Evolutionary conservation across 2,113 vertebrate genomes (phyloP).

Genomic region (Cyanoderma ruficeps): DNA sequence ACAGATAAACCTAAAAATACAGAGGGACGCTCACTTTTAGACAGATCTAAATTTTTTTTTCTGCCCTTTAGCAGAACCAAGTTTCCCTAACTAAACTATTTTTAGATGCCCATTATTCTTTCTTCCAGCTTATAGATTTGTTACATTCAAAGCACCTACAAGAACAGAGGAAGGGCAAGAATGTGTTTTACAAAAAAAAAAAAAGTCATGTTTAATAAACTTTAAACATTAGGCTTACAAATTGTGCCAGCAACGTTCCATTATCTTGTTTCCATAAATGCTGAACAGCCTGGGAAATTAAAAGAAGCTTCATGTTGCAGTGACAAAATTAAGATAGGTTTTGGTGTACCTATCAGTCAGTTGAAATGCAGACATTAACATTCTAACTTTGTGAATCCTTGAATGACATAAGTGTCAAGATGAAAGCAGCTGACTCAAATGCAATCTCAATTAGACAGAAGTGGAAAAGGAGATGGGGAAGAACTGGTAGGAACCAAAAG

Average conservation of each 20-base stretch:
- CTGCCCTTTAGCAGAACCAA: background rate
- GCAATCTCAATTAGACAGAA: slow-evolving; percentile 24
- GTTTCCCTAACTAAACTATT: background rate
- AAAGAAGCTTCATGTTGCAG: background rate
- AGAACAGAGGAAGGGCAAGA: background rate
- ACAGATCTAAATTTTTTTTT: background rate
- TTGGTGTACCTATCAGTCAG: slow-evolving; percentile 20
- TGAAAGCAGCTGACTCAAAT: slow-evolving; percentile 45
- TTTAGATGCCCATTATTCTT: background rate
- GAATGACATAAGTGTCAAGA: slow-evolving; percentile 38
- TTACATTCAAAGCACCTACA: background rate
- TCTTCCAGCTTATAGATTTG: background rate
- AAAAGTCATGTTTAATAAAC: background rate
- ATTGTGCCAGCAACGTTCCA: background rate
- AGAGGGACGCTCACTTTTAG: background rate
- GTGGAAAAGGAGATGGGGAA: background rate
- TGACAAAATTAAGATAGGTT: slow-evolving; percentile 37
- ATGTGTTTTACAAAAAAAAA: background rate
- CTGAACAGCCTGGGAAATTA: slow-evolving; percentile 9
- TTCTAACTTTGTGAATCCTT: background rate
- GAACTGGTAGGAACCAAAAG: background rate
- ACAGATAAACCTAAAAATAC: background rate
- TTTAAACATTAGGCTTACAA: background rate
- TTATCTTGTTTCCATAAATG: background rate
- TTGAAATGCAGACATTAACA: background rate